A percentile compares a stretch with the other conserved stretches of the same genome.
These are phyloP conservation scores for Pristionchus arcanus DNA, from an alignment of 2,888 invertebrate genomes.

Conservation along the genomic window DNA sequence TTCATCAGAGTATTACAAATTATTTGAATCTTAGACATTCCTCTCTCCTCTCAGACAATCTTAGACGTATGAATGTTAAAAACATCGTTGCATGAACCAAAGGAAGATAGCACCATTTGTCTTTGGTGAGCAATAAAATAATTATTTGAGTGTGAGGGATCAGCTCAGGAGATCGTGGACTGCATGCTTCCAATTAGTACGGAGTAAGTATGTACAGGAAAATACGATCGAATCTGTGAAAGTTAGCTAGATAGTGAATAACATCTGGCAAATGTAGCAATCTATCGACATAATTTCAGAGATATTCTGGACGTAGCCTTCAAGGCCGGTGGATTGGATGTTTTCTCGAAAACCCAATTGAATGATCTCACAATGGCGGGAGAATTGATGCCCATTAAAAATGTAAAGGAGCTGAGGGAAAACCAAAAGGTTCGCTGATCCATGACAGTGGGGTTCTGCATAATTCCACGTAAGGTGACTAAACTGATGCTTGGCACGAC, in stretches of 20 bases:
- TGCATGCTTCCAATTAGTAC: constrained; percentile 5
- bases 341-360: not conserved
- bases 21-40: no score
- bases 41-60: no score
- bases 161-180: constrained; percentile 32
- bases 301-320: not conserved
- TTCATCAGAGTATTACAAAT: not conserved
- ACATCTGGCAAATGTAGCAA: no score
- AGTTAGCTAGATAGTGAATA: no score
- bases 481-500: constrained; percentile 29
- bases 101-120: no score
- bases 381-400: constrained; percentile 38
- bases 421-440: not conserved
- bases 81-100: no score
- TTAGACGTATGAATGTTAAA: no score
- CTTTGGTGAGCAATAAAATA: not conserved
- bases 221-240: no score
- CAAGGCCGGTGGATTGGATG: not conserved
- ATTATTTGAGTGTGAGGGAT: constrained; percentile 19
- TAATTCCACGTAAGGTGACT: not conserved
- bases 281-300: not conserved
- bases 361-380: not conserved
- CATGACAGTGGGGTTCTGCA: no score
- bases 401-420: constrained; percentile 17
- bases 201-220: not conserved